Conservation (phyloP, 2,113 vertebrate genomes). For the Anoura caudifer region DNA sequence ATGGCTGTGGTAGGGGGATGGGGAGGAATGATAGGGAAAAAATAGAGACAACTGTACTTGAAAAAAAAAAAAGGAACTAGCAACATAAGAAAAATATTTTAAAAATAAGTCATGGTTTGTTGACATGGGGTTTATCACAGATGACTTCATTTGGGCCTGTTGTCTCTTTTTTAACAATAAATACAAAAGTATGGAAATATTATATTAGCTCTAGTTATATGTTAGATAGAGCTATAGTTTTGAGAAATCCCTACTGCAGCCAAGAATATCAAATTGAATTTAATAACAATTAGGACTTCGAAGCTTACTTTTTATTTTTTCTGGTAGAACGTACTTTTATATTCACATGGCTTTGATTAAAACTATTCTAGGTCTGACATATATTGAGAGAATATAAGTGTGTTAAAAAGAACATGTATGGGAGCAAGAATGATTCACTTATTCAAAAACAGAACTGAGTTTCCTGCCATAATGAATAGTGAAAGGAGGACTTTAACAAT, state of each 20-base stretch:
- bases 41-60: too few species aligned
- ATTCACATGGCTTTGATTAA: neutral
- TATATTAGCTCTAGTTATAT: neutral
- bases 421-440: neutral
- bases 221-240: neutral
- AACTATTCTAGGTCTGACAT: neutral
- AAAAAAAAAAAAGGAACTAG: too few species aligned
- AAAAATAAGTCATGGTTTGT: neutral
- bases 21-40: too few species aligned
- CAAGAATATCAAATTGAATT: neutral
- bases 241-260: neutral
- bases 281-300: neutral
- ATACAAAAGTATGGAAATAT: neutral
- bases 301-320: neutral
- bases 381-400: neutral
- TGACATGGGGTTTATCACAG: neutral
- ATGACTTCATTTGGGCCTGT: neutral
- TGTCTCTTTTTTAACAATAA: neutral
- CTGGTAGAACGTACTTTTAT: neutral
- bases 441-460: neutral
- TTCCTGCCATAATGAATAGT: neutral
- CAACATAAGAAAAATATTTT: too few species aligned
- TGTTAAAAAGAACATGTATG: neutral
- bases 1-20: too few species aligned
- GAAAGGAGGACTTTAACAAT: neutral